Evolutionary conservation across 2,113 vertebrate species (phyloP).

Genomic region (Paramisgurnus dabryanus): DNA sequence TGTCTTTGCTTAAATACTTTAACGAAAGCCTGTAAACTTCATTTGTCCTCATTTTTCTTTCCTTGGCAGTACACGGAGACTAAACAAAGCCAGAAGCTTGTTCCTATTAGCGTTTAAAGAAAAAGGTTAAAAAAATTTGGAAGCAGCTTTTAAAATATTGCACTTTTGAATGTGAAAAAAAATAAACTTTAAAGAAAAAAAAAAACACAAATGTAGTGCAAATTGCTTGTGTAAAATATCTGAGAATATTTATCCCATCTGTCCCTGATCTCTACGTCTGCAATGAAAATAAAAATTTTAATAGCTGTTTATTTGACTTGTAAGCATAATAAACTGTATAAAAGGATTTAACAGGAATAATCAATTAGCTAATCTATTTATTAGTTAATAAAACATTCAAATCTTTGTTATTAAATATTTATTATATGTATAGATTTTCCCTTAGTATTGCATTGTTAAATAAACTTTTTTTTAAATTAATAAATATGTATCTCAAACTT

Average conservation of each 20-base stretch:
- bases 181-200: neutral
- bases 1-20: neutral
- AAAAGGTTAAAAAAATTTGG: neutral
- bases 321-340: neutral
- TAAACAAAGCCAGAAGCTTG: constrained; percentile 22
- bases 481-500: neutral
- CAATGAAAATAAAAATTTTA: neutral
- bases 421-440: neutral
- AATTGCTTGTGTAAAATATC: too few relatives aligned
- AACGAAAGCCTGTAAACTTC: neutral
- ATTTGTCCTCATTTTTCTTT: constrained; percentile 30
- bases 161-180: too few relatives aligned
- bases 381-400: neutral
- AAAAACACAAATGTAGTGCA: neutral
- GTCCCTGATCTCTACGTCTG: neutral
- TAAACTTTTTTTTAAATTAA: neutral
- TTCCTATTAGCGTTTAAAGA: constrained; percentile 10
- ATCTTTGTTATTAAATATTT: neutral
- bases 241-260: neutral
- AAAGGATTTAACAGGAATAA: neutral
- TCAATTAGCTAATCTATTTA: neutral
- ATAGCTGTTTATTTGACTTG: neutral
- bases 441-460: neutral
- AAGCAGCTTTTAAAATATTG: neutral
- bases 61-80: neutral